phyloP scores from a whole-genome alignment of 2,888 invertebrate species.

The Elaeidobius kamerunicus region DNA sequence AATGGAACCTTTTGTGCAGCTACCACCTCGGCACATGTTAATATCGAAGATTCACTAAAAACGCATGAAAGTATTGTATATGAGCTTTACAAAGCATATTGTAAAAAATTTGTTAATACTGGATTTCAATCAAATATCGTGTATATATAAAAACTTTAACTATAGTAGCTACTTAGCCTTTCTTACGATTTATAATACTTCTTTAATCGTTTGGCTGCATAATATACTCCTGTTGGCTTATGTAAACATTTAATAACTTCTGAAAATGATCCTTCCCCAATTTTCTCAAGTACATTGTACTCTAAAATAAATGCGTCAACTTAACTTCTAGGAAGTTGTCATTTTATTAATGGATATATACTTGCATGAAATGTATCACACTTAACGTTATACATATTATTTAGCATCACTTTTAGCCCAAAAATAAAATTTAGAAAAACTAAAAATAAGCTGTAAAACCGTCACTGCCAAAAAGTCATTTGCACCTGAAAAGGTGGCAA shows the following conservation, averaged over 20 bases:
- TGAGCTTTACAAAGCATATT: too few relatives aligned
- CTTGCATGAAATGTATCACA: conserved; percentile 12
- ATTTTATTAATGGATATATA: conserved; percentile 2
- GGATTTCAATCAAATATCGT: too few relatives aligned
- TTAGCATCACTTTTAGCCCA: background rate
- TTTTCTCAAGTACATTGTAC: conserved; percentile 61
- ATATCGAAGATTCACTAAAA: conserved; percentile 50
- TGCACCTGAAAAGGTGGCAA: too few relatives aligned
- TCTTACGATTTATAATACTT: conserved; percentile 57
- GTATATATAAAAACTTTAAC: too few relatives aligned
- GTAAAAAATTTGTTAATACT: too few relatives aligned
- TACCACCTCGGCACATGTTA: conserved; percentile 58
- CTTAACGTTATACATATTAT: conserved; percentile 8
- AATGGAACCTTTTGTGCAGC: conserved; percentile 58
- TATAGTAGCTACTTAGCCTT: too few relatives aligned
- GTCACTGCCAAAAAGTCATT: conserved; percentile 12
- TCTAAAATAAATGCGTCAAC: conserved; percentile 45
- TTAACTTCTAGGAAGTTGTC: background rate
- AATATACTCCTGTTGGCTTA: conserved; percentile 52
- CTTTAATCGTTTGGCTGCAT: conserved; percentile 64
- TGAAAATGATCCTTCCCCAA: conserved; percentile 69
- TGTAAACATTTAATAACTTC: conserved; percentile 66
- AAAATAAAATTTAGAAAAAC: conserved; percentile 2
- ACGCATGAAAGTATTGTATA: background rate
- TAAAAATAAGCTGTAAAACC: conserved; percentile 3